Evolutionary conservation across 2,113 vertebrate species (phyloP), one percentile per base, ranked within the genome.

Genomic region (Salvelinus sp.): DNA sequence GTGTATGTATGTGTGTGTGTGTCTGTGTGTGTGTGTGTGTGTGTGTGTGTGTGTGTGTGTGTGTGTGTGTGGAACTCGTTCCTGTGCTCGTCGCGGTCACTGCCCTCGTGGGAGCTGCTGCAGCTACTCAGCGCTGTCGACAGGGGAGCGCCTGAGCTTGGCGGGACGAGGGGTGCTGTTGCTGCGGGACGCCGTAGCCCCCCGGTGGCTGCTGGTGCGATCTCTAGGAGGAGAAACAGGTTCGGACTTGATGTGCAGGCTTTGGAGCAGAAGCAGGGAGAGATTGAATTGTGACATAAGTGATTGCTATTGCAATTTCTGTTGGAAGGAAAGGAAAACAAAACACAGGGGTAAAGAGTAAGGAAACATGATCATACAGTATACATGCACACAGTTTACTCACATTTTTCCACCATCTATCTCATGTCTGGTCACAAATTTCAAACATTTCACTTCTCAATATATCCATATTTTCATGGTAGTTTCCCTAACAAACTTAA

Each of bases 171-270:
- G 94, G 94, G 90, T 95, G 96, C 90, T 95, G 95, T 86, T 93
- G 94, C 80, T 91, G 95, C 87, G 94, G 95, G 2, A 87, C 90
- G 67, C 95, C 95, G 86, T 98, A 98, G 94, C 95, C 96, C 91
- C 94, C 96, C 16, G 96, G 95, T 81, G 96, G 95, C 82, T 93
- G 91, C 94, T 95, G 95, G 96, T 97, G 93, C 96, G 96, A 92
- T 99, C 97, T 98, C 98, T 98, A 96, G 98, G 98, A 97, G 98
- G 98, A 97, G 98, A 99, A 97, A 99, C 96, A 97, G 97, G 98
- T 98, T 99, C 97, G 96, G 97, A 98, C 97, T 99, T 99, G 98
- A 99, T 99, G 98, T 95, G 97, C 95, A 99, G 97, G 96, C 97
- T 98, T 96, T 99, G 98, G n/a, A 97, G 97, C 95, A 96, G 96